Percentiles rank a stretch among this genome's conserved stretches.
Evolutionary conservation across 2,113 vertebrate species (phyloP).

Genomic region (Synchiropus splendidus): DNA sequence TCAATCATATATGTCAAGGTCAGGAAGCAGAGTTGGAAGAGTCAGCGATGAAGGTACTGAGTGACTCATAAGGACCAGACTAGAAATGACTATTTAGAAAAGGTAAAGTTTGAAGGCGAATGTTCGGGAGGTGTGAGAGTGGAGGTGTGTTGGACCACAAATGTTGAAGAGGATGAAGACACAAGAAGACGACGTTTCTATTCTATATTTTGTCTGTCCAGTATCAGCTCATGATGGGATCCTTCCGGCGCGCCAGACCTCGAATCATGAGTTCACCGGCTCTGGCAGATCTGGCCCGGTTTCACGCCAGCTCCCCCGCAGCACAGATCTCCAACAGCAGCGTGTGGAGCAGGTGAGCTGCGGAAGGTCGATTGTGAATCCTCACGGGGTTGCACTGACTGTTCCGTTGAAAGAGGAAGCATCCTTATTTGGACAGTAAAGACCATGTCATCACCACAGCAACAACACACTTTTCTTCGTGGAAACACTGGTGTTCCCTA

Average conservation of each 20-base stretch:
- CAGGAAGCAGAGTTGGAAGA: too few species aligned
- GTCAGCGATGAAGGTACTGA: too few species aligned
- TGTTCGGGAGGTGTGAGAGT: too few species aligned
- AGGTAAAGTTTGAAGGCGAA: too few species aligned
- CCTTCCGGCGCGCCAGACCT: conserved; percentile 61
- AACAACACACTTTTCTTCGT: background rate
- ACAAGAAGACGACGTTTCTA: too few species aligned
- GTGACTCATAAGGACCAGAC: too few species aligned
- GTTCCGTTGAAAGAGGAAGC: background rate
- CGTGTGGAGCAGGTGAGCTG: conserved; percentile 84
- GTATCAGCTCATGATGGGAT: conserved; percentile 55
- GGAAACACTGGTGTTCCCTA: conserved; percentile 2
- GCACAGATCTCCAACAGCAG: conserved; percentile 81
- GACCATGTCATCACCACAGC: background rate
- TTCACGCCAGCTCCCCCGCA: conserved; percentile 55
- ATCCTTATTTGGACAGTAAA: background rate
- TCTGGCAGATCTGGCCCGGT: conserved; percentile 82
- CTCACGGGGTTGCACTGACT: too few species aligned
- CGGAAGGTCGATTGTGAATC: background rate
- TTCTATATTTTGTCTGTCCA: too few species aligned
- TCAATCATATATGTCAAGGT: too few species aligned
- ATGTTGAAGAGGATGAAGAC: too few species aligned
- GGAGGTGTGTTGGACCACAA: too few species aligned
- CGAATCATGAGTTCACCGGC: conserved; percentile 96
- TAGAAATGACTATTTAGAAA: too few species aligned